Percentiles rank a stretch among this genome's conserved stretches.
phyloP scores from a whole-genome alignment of 2,113 vertebrate genomes.

The Dasyurus viverrinus region DNA sequence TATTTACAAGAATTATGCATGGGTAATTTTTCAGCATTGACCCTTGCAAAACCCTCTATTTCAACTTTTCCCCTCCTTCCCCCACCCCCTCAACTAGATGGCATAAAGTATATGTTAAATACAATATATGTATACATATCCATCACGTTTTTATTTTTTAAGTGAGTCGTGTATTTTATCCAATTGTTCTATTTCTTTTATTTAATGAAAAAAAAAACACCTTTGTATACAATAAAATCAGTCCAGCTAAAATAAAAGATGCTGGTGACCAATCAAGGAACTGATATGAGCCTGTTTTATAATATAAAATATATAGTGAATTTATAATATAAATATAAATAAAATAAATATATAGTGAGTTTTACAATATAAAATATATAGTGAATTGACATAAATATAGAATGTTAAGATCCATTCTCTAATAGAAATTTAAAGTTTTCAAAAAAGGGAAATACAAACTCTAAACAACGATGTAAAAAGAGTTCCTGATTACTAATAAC shows the following conservation, averaged over 20 bases:
- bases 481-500: neutral
- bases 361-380: neutral
- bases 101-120: too few species aligned
- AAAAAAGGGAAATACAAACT: neutral
- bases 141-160: neutral
- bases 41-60: too few species aligned
- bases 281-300: neutral
- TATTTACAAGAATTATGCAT: too few species aligned
- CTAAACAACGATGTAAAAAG: neutral
- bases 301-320: neutral
- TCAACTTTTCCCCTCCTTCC: too few species aligned
- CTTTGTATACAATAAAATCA: neutral
- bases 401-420: neutral
- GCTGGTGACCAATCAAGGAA: neutral
- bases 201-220: neutral
- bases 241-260: neutral
- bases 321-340: too few species aligned
- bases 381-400: neutral
- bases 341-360: too few species aligned
- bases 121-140: too few species aligned
- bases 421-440: neutral
- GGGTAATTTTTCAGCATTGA: too few species aligned
- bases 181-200: neutral
- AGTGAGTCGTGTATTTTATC: neutral
- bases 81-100: too few species aligned